These are phyloP conservation scores for Salmo trutta DNA, from an alignment of 2,797 vertebrate species.

Conservation along the genomic window DNA sequence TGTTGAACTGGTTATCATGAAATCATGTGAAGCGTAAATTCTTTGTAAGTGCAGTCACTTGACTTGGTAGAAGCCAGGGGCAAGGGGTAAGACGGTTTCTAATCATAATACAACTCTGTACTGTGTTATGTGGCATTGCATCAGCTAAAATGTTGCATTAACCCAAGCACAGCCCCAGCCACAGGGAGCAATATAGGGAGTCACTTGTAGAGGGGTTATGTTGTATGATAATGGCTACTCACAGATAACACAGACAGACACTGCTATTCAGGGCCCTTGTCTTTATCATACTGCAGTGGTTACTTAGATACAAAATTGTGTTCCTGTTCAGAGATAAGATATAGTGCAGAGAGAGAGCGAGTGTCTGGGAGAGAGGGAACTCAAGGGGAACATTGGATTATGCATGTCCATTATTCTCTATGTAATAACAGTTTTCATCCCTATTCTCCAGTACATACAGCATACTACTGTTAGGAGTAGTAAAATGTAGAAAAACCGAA, in stretches of 20 bases:
- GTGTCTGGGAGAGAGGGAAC: constrained; percentile 10
- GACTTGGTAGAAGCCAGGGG: constrained; percentile 31
- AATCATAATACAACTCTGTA: constrained; percentile 10
- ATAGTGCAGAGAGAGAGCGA: background rate
- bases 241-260: constrained; percentile 5
- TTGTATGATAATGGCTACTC: background rate
- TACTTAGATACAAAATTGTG: constrained; percentile 21
- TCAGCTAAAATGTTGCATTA: background rate
- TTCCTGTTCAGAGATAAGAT: constrained; percentile 39
- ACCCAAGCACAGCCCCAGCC: background rate
- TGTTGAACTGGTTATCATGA: constrained; percentile 1
- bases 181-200: background rate
- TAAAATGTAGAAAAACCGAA: background rate
- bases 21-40: constrained; percentile 43
- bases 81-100: constrained; percentile 13
- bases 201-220: background rate
- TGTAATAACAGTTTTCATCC: constrained; percentile 19
- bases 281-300: constrained; percentile 2
- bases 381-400: constrained; percentile 14
- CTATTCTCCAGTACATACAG: constrained; percentile 22
- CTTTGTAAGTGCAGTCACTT: constrained; percentile 46
- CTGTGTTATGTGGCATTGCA: background rate
- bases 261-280: background rate
- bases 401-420: background rate
- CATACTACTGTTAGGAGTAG: background rate